Conservation (phyloP, 2,888 invertebrate genomes). For the Clusia tigrina region DNA sequence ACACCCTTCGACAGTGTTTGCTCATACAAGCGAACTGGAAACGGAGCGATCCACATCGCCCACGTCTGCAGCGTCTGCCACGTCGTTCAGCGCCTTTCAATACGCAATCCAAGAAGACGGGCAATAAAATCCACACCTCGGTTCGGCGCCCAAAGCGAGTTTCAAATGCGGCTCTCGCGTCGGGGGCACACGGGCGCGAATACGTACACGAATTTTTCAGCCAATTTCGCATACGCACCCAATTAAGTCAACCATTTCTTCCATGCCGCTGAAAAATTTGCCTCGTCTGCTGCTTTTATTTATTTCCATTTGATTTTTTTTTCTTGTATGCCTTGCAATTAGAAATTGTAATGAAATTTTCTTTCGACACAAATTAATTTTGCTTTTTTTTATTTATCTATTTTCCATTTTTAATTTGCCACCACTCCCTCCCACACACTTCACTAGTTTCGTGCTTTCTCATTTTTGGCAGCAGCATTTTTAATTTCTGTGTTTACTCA, state of each 20-base stretch:
- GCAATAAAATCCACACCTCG: conserved; percentile 6
- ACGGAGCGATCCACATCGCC: not conserved
- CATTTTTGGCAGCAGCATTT: conserved; percentile 1
- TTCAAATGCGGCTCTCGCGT: too few relatives aligned
- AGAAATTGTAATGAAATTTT: too few relatives aligned
- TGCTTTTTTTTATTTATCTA: too few relatives aligned
- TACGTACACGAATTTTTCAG: not conserved
- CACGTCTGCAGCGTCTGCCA: not conserved
- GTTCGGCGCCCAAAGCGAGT: not conserved
- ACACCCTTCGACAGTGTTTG: conserved; percentile 1
- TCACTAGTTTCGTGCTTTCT: too few relatives aligned
- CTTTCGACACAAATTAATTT: too few relatives aligned
- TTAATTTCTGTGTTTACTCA: conserved; percentile 4
- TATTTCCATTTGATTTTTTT: too few relatives aligned
- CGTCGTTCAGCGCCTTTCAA: not conserved
- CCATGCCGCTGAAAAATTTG: too few relatives aligned
- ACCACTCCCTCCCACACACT: too few relatives aligned
- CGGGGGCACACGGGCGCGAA: not conserved
- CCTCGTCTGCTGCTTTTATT: too few relatives aligned
- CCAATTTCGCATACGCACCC: not conserved
- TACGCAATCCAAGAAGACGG: not conserved
- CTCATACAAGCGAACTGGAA: not conserved
- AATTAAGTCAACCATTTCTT: not conserved
- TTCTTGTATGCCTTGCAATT: too few relatives aligned
- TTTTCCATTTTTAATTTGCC: too few relatives aligned